phyloP scores from a whole-genome alignment of 2,797 vertebrate genomes.

The Chaetophractus vellerosus region DNA sequence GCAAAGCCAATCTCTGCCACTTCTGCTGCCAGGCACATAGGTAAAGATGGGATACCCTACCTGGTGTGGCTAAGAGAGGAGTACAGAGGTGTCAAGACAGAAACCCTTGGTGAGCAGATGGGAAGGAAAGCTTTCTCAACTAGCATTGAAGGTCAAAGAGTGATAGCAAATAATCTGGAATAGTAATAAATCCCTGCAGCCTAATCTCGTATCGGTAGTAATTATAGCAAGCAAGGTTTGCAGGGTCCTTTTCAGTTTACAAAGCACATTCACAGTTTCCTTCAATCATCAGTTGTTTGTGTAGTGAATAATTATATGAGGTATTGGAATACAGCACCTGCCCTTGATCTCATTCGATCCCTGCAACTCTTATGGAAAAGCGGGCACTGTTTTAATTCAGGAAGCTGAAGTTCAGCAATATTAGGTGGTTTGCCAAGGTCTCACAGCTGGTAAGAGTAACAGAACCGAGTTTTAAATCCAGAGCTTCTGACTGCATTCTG shows the following conservation, averaged over 20 bases:
- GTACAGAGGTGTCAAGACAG: background rate
- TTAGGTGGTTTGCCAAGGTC: background rate
- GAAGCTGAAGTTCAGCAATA: background rate
- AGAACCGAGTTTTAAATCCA: background rate
- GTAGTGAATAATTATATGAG: background rate
- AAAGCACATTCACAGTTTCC: background rate
- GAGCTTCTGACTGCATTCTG: background rate
- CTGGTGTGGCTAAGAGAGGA: constrained; percentile 18
- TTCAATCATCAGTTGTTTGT: background rate
- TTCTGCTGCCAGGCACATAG: constrained; percentile 98
- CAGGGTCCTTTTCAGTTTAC: background rate
- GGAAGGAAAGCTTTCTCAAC: constrained; percentile 5
- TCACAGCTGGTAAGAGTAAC: background rate
- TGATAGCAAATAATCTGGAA: background rate
- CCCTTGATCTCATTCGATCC: background rate
- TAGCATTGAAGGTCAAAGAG: background rate
- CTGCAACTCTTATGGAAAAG: background rate
- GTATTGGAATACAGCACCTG: constrained; percentile 2
- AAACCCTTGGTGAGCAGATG: background rate
- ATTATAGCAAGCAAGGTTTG: background rate
- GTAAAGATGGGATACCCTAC: constrained; percentile 86
- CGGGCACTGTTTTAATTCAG: constrained; percentile 3
- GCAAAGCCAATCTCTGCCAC: constrained; percentile 93
- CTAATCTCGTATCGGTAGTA: background rate
- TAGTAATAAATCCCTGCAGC: background rate